Evolutionary conservation across 2,113 vertebrate species (phyloP).

Genomic region (Willisornis vidua): DNA sequence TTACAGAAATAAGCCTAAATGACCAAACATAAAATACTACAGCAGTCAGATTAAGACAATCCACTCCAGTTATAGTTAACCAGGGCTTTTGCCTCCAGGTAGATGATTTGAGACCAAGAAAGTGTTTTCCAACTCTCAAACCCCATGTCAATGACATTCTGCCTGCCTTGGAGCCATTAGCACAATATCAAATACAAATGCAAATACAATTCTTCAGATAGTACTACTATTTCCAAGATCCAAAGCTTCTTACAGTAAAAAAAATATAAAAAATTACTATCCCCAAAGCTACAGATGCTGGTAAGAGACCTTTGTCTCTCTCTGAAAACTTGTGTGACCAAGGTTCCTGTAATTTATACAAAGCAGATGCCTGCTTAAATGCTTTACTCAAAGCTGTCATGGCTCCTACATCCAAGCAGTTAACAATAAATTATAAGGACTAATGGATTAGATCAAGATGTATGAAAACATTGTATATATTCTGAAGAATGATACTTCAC

Average conservation of each 20-base stretch:
- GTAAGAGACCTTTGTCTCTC: slow-evolving; percentile 21
- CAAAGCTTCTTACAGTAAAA: neutral
- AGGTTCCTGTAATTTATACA: slow-evolving; percentile 37
- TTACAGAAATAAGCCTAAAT: slow-evolving; percentile 59
- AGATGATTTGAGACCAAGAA: slow-evolving; percentile 21
- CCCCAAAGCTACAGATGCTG: neutral
- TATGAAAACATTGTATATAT: slow-evolving; percentile 14
- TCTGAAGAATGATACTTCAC: slow-evolving; percentile 26
- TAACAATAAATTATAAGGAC: slow-evolving; percentile 51
- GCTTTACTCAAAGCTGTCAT: slow-evolving; percentile 41
- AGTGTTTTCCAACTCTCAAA: neutral
- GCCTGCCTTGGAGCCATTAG: slow-evolving; percentile 7
- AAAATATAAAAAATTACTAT: neutral
- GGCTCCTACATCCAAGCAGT: slow-evolving; percentile 19
- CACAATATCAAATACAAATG: neutral
- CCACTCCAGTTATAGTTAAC: slow-evolving; percentile 51
- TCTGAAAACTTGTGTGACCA: slow-evolving; percentile 15
- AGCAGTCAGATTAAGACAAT: slow-evolving; percentile 53
- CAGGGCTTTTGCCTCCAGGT: slow-evolving; percentile 40
- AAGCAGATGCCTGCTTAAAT: slow-evolving; percentile 56
- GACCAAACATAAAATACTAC: slow-evolving; percentile 39
- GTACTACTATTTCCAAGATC: neutral
- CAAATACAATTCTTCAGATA: slow-evolving; percentile 2
- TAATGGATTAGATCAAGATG: slow-evolving; percentile 51
- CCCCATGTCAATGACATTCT: neutral